Base-by-base conservation (phyloP, 35 echinoderm and acorn worm species). In the Eucidaris tribuloides region DNA sequence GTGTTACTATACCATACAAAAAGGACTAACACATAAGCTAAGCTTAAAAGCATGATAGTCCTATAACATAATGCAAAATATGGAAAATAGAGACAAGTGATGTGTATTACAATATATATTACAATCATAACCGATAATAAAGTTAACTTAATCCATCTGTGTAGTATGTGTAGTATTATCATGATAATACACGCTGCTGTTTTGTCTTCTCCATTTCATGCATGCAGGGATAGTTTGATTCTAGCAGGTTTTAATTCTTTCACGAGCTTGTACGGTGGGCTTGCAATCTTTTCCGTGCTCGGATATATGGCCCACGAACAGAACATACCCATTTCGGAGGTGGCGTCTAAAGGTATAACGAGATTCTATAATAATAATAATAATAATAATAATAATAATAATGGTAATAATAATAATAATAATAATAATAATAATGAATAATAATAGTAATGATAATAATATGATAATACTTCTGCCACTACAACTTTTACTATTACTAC, bases 301-400 rank as follows among this genome's bases (percentile, higher is more conserved):
- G 93, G 88, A 2, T 88, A 87, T 60, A 96, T 96, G 93, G 77
- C 93, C n/a, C 58, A 87, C 54, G 81, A 91, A 58, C 88, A 96
- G 63, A 81, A 76, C 9, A 84, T 96, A 9, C 33, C 83, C 19
- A 80, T 96, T 28, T 43, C 33, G 7, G 58, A 96, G 3, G 93
- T 96, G 4, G 88, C 93, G 9, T 71, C 86, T 9, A 87, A 79
- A 84, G 93, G 93, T 96, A 88, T n/a, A 0, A 41, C 20, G 1
- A 58, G 20, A 31, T 1, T 50, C 13, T 7, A 50, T 72, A 33
- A 15, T 18, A 78, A 78, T 7, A 15, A 78, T 43, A 38, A 20
- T 14, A 33, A 46, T 11, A 20, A n/a, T 5, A 78, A 43, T 11
- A n/a, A 20, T 20, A 42, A 33, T 17, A 78, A 11, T 15, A 43